Evolutionary conservation across 2,113 vertebrate species (phyloP).

Genomic region (Rhea americana): DNA sequence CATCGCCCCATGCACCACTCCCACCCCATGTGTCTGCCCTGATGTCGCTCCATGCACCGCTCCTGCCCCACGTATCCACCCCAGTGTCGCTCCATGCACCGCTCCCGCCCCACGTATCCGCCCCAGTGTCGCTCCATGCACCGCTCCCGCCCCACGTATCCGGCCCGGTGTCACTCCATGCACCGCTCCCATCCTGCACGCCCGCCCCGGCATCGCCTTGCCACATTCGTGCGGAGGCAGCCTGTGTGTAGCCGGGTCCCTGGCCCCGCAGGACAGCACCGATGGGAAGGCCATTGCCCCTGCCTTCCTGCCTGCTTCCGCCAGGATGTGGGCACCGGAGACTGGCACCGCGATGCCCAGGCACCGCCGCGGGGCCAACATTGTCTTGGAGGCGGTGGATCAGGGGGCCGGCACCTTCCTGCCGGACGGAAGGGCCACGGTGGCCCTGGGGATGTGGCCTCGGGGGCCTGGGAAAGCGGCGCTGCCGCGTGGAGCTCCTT

Average conservation of each 20-base stretch:
- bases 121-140: too few relatives aligned
- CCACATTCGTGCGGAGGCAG: not conserved
- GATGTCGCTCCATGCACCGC: too few relatives aligned
- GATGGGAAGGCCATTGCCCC: not conserved
- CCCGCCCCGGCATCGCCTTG: not conserved
- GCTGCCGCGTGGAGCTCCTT: not conserved
- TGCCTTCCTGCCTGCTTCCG: conserved; percentile 18
- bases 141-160: too few relatives aligned
- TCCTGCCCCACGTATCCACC: too few relatives aligned
- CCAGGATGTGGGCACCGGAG: conserved; percentile 24
- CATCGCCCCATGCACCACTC: too few relatives aligned
- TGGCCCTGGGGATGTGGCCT: accelerated
- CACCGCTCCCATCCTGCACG: too few relatives aligned
- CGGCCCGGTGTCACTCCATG: too few relatives aligned
- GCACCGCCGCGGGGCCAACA: not conserved
- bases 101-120: too few relatives aligned
- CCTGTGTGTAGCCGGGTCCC: too few relatives aligned
- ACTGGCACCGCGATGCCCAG: not conserved
- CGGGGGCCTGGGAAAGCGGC: not conserved
- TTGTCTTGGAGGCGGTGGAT: not conserved
- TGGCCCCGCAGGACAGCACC: too few relatives aligned
- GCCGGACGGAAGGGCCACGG: not conserved
- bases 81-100: too few relatives aligned
- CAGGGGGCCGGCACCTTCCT: not conserved
- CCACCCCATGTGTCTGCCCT: too few relatives aligned